Evolutionary conservation across 2,113 vertebrate genomes (phyloP).

Genomic region (Oenanthe melanoleuca): DNA sequence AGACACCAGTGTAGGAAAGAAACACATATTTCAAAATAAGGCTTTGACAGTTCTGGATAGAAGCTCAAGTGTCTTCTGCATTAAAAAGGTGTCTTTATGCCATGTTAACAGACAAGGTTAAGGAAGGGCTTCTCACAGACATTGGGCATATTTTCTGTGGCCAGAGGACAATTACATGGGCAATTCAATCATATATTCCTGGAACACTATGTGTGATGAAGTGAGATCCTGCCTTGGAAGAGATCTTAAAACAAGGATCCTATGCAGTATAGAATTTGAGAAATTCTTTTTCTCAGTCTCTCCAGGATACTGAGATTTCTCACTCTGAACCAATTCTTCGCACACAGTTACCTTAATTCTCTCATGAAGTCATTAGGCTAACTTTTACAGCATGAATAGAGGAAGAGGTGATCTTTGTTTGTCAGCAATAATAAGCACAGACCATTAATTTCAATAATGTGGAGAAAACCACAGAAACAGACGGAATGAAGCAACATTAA

Average conservation of each 20-base stretch:
- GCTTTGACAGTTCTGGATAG: neutral
- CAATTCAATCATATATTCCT: constrained; percentile 22
- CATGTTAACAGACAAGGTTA: neutral
- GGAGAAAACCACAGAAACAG: neutral
- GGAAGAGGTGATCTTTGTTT: neutral
- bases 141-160: neutral
- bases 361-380: neutral
- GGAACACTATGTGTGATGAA: neutral
- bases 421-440: neutral
- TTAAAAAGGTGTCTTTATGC: neutral
- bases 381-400: neutral
- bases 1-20: neutral
- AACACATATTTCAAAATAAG: neutral
- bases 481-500: neutral
- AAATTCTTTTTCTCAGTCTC: neutral
- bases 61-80: neutral
- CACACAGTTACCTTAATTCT: neutral
- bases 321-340: neutral
- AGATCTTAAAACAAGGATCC: neutral
- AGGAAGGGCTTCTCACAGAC: neutral
- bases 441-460: neutral
- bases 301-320: neutral
- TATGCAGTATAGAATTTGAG: neutral
- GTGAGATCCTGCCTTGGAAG: neutral
- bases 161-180: neutral